Percentiles rank a stretch among this genome's conserved stretches.
Conservation (phyloP, 2,888 invertebrate genomes). For the Apotomis turbidana region DNA sequence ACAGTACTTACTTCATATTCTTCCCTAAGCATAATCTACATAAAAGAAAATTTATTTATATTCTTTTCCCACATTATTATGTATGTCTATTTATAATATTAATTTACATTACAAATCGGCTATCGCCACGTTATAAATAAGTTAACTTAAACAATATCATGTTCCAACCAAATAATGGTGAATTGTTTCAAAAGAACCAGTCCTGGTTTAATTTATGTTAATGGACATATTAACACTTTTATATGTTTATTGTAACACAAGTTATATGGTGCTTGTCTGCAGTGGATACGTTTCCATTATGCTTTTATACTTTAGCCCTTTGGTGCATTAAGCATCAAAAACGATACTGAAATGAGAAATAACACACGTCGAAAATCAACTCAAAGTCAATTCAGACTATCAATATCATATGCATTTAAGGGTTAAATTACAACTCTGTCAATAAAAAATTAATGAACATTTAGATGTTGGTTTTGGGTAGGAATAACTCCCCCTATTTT, state of each 20-base stretch:
- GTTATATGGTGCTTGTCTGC: constrained; percentile 48
- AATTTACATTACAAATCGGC: background rate
- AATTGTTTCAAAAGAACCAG: constrained; percentile 30
- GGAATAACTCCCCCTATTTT: no score
- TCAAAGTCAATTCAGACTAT: no score
- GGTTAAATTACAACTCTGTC: no score
- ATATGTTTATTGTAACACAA: constrained; percentile 39
- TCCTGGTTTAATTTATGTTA: constrained; percentile 35
- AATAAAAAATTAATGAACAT: no score
- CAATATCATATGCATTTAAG: no score
- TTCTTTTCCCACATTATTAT: constrained; percentile 10
- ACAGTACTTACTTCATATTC: no score
- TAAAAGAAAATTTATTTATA: background rate
- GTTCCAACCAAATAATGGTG: constrained; percentile 32
- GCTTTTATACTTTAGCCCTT: background rate
- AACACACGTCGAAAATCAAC: no score
- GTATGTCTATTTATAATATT: background rate
- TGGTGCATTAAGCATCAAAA: no score
- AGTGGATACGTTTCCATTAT: constrained; percentile 46
- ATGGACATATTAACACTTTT: constrained; percentile 40
- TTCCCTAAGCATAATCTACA: no score
- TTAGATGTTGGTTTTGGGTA: no score
- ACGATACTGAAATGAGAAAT: no score
- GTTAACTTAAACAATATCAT: constrained; percentile 19
- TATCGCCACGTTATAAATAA: constrained; percentile 25